Conservation (phyloP, 2,797 vertebrate genomes). For the Sardinella longiceps region DNA sequence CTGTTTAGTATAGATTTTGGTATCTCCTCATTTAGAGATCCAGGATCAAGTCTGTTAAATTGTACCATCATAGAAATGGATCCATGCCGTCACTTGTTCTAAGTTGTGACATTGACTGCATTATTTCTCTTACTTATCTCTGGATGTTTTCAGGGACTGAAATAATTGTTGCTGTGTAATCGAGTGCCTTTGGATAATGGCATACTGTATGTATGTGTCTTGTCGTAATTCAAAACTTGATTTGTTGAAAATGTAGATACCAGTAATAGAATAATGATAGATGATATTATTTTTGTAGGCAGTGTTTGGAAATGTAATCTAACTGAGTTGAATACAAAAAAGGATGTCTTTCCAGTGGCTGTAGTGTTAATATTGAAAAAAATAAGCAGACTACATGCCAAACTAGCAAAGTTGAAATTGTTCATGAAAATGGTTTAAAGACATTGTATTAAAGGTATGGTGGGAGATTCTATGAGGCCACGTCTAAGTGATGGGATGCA, state of each 20-base stretch:
- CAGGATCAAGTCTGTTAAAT: neutral
- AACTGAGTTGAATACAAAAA: neutral
- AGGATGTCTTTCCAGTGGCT: neutral
- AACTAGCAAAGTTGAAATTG: neutral
- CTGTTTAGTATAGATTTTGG: neutral
- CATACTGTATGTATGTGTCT: neutral
- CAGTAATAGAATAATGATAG: neutral
- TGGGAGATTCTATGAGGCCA: too few relatives aligned
- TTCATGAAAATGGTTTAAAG: neutral
- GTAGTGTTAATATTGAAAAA: neutral
- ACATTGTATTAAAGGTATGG: conserved; percentile 26
- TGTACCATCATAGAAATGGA: neutral
- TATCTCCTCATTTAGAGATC: neutral
- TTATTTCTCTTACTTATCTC: neutral
- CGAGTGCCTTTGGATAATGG: neutral
- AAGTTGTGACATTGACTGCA: neutral
- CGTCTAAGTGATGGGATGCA: too few relatives aligned
- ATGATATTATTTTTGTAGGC: conserved; percentile 18
- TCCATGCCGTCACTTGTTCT: neutral
- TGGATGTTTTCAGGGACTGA: neutral
- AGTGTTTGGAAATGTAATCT: neutral
- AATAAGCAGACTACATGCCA: neutral
- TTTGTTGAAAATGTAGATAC: conserved; percentile 17
- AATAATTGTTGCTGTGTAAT: neutral
- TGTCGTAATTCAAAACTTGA: neutral